Conservation (phyloP, 2,888 invertebrate genomes). For the Horisme vitalbata region DNA sequence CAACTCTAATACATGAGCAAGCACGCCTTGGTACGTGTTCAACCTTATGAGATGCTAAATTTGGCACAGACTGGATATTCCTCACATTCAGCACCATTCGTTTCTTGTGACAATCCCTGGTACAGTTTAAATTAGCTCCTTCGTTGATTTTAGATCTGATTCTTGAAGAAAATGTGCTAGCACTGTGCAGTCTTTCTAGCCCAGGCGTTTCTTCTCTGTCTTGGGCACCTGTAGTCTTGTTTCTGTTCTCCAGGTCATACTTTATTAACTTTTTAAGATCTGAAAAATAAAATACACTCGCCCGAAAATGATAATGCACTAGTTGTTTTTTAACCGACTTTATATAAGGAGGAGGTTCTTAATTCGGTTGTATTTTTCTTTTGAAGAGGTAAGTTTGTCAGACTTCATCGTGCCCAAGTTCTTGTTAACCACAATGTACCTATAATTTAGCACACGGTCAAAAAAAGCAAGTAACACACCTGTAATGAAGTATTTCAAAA, state of each 20-base stretch:
- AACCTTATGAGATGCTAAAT: constrained; percentile 45
- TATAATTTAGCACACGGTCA: too few relatives aligned
- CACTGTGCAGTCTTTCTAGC: constrained; percentile 71
- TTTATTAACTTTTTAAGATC: constrained; percentile 87
- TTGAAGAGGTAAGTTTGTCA: too few relatives aligned
- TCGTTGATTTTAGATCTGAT: constrained; percentile 55
- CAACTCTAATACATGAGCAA: constrained; percentile 65
- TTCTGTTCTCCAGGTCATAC: constrained; percentile 77
- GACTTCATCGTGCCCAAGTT: too few relatives aligned
- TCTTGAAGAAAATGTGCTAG: constrained; percentile 74
- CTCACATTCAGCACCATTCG: constrained; percentile 33
- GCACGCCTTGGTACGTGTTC: constrained; percentile 55
- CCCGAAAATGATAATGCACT: too few relatives aligned
- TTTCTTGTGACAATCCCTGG: constrained; percentile 50
- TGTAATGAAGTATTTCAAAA: constrained; percentile 90
- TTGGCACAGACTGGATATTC: constrained; percentile 63
- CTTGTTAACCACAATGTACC: too few relatives aligned
- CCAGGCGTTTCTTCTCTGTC: constrained; percentile 46
- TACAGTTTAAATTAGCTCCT: constrained; percentile 45
- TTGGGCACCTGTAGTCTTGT: constrained; percentile 46
- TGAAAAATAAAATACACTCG: constrained; percentile 51
- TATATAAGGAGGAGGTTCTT: too few relatives aligned
- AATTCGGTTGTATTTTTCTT: too few relatives aligned
- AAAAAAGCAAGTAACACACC: too few relatives aligned
- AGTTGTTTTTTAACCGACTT: too few relatives aligned